Evolutionary conservation across 37 sponge, comb jelly and placozoan genomes (phyloP), one percentile per base, ranked within the genome.

Genomic region (Amphimedon queenslandica): DNA sequence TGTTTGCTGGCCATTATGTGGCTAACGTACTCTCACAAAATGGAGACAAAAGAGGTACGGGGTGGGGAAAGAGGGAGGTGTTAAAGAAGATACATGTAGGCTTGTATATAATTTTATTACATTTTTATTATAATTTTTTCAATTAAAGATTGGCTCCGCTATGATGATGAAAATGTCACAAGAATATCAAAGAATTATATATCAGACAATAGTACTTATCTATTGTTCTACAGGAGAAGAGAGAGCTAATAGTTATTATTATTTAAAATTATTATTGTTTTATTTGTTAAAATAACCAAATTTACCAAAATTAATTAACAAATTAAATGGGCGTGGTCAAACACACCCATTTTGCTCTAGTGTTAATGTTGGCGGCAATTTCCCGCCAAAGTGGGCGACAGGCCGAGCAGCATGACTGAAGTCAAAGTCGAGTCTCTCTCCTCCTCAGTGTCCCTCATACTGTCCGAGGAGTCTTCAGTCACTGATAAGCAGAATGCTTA

Each of bases 191-290:
- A 73, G 18, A 65, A 63, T 1, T 40, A 74, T 27, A 74, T 87
- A 5, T 39, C 47, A 32, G 68, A 69, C 53, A 80, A 80, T 37
- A 71, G 82, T 31, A 77, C 89, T 6, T 93, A 93, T 63, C 64
- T 93, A 4, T 69, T 93, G 11, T 93, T 93, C 63, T 93, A 93
- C 66, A 58, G 47, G 11, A 60, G 71, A 2, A 73, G 77, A 47
- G 33, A 5, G 13, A 47, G 8, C 53, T 47, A 47, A 47, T 13
- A 18, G 13, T 47, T 47, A 13, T 47, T 18, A 18, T 47, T 8
- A 47, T 47, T 18, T 47, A 18, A 47, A 47, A 18, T 18, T 47
- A 13, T 47, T 8, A 18, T 47, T 47, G 53, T 18, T 18, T 47
- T 47, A 47, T 18, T 13, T 13, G 8, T 8, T 47, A 18, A 18